phyloP scores from a whole-genome alignment of 2,797 vertebrate species.

The Iguana delicatissima region DNA sequence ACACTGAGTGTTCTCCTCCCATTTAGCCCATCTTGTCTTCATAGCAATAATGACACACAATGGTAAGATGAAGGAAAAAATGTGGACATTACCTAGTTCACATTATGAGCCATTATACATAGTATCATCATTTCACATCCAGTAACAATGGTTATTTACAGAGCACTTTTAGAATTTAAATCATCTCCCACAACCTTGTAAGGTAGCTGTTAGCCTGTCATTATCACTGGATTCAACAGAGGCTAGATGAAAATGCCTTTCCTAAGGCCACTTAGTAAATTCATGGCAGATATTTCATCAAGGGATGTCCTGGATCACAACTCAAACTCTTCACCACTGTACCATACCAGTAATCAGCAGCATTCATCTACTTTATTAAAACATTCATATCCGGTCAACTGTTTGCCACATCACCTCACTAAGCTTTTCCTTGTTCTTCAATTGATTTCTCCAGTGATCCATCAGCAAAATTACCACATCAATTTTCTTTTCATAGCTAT shows the following conservation, averaged over 20 bases:
- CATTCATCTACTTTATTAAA: conserved; percentile 14
- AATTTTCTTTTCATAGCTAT: conserved; percentile 31
- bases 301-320: background rate
- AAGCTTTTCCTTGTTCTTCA: conserved; percentile 1
- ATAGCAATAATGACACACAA: background rate
- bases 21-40: too few relatives aligned
- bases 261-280: background rate
- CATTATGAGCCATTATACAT: background rate
- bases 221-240: background rate
- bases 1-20: too few relatives aligned
- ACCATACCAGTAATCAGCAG: background rate
- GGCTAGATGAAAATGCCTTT: background rate
- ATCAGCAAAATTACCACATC: conserved; percentile 22
- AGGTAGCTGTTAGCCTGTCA: background rate
- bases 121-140: background rate
- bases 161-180: background rate
- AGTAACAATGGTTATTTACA: background rate
- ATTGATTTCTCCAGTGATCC: conserved; percentile 14
- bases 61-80: background rate
- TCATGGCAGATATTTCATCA: background rate
- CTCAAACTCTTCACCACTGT: background rate
- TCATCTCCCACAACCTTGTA: background rate
- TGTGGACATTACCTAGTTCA: background rate
- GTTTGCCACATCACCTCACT: background rate
- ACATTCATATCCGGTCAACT: background rate